Evolutionary conservation across 2,797 vertebrate species (phyloP).

Genomic region (Labeo calbasu): DNA sequence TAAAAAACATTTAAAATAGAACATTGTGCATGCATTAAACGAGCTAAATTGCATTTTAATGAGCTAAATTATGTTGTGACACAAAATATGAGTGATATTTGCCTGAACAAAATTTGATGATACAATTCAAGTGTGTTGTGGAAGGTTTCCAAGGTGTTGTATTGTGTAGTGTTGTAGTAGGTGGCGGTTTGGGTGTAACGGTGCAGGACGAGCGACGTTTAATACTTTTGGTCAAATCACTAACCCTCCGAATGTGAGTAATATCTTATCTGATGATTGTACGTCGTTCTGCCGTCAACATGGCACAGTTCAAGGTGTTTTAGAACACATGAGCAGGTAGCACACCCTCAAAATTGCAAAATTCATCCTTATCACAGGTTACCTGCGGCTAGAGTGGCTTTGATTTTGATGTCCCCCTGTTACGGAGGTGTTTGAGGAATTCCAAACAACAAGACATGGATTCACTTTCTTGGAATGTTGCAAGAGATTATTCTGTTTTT

Average conservation of each 20-base stretch:
- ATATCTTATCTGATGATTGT: not conserved
- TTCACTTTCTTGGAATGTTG: constrained; percentile 9
- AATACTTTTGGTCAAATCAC: not conserved
- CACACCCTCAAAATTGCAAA: not conserved
- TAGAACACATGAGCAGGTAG: not conserved
- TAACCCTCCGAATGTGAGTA: not conserved
- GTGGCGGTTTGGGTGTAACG: not conserved
- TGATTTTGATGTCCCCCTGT: not conserved
- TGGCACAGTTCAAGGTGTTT: not conserved
- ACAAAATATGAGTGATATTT: not conserved
- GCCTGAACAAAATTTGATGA: too few species aligned
- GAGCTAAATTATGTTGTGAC: not conserved
- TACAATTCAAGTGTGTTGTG: not conserved
- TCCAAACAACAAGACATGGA: not conserved
- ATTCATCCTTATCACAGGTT: not conserved
- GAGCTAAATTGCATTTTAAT: not conserved
- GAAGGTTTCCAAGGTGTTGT: not conserved
- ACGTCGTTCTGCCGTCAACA: not conserved
- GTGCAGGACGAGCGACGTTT: not conserved
- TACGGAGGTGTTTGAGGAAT: constrained; percentile 1
- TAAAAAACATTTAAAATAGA: not conserved
- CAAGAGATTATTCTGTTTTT: not conserved
- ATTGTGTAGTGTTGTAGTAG: too few species aligned
- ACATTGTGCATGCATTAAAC: not conserved
- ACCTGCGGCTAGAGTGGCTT: not conserved